Evolutionary conservation across 1,140 invertebrate genomes (phyloP).

Genomic region (Neelides sp.): DNA sequence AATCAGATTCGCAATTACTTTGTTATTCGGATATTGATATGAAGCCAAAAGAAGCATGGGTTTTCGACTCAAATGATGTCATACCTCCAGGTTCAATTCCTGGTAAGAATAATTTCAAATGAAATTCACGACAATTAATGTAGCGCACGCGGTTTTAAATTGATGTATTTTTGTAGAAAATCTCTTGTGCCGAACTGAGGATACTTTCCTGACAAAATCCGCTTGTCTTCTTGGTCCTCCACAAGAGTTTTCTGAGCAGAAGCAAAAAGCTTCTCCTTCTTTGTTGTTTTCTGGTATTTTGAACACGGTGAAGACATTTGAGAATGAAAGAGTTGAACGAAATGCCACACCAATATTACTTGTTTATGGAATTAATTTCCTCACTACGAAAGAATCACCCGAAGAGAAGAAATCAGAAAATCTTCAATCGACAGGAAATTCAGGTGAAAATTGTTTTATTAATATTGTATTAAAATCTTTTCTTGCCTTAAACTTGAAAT

Average conservation of each 20-base stretch:
- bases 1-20: neutral
- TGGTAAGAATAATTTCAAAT: neutral
- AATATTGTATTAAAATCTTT: neutral
- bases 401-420: too few species aligned
- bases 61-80: neutral
- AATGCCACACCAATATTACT: neutral
- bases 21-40: conserved; percentile 12
- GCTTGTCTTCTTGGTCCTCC: neutral
- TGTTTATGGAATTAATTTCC: too few species aligned
- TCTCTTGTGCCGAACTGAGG: too few species aligned
- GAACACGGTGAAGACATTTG: neutral
- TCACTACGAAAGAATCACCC: too few species aligned
- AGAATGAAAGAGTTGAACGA: neutral
- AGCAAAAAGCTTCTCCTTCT: conserved; percentile 1
- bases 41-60: conserved; percentile 22
- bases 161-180: too few species aligned
- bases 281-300: neutral
- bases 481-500: neutral
- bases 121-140: neutral
- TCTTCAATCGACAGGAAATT: neutral
- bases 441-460: neutral
- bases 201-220: neutral
- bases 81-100: neutral
- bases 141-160: too few species aligned
- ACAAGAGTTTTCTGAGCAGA: neutral